A percentile compares a stretch with the other conserved stretches of the same genome.
Conservation (phyloP, 2,888 invertebrate species). For the Hypsopygia costalis region DNA sequence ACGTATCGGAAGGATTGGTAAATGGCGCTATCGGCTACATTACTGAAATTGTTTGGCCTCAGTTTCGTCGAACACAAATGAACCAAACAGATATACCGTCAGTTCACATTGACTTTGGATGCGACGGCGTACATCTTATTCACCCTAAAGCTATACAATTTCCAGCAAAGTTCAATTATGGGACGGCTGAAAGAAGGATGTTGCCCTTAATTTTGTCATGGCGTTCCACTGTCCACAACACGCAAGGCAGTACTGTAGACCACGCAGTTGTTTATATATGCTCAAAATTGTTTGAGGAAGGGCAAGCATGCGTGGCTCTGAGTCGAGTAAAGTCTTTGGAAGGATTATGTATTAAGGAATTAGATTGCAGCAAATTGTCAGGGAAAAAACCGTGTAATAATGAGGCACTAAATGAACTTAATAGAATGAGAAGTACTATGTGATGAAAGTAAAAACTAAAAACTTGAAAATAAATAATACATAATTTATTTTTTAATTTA, state of each 20-base stretch:
- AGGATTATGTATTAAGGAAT: background rate
- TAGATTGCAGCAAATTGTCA: constrained; percentile 1
- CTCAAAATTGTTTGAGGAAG: constrained; percentile 21
- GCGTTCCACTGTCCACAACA: constrained; percentile 7
- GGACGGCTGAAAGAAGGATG: constrained; percentile 6
- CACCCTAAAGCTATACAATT: constrained; percentile 2
- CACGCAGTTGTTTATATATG: constrained; percentile 23
- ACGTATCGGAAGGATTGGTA: no score
- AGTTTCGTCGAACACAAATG: no score
- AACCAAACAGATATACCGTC: constrained; percentile 1
- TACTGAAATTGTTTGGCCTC: no score
- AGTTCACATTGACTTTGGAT: constrained; percentile 2
- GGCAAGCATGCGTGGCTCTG: constrained; percentile 32
- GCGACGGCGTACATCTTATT: constrained; percentile 1
- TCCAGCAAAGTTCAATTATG: constrained; percentile 1
- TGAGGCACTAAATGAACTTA: background rate
- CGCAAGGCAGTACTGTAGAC: constrained; percentile 22
- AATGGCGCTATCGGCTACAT: no score
- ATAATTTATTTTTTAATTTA: no score
- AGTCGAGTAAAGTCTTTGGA: constrained; percentile 15
- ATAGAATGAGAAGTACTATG: background rate
- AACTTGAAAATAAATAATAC: no score
- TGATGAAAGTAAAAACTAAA: background rate
- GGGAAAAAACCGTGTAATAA: background rate
- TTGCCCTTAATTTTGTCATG: constrained; percentile 1